phyloP scores from a whole-genome alignment of 2,113 vertebrate genomes.

The Rattus rattus region DNA sequence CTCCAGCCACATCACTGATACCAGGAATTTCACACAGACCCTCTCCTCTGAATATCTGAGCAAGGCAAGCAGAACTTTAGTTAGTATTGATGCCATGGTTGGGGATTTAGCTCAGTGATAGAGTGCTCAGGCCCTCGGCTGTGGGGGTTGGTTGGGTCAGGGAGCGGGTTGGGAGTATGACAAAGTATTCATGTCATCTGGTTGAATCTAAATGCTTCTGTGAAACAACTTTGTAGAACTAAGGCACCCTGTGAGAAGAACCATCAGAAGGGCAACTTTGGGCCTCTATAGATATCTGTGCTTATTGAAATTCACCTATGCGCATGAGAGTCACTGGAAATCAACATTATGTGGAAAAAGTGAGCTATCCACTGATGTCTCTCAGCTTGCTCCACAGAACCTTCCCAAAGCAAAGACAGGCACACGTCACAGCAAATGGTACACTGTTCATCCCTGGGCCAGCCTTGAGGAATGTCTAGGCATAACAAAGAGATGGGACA shows the following conservation, averaged over 20 bases:
- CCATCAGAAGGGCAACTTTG: background rate
- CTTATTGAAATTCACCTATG: constrained; percentile 1
- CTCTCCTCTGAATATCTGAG: constrained; percentile 30
- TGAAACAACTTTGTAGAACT: background rate
- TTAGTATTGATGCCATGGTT: constrained; percentile 2
- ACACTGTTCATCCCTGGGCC: background rate
- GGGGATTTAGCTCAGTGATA: background rate
- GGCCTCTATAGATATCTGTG: background rate
- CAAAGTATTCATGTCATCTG: constrained; percentile 8
- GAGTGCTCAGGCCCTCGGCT: background rate
- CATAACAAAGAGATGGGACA: background rate
- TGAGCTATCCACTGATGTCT: constrained; percentile 44
- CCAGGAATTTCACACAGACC: background rate
- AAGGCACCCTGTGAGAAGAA: constrained; percentile 32
- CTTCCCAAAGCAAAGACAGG: background rate
- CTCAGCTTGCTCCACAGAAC: background rate
- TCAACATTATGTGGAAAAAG: background rate
- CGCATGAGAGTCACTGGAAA: constrained; percentile 25
- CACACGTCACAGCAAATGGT: background rate
- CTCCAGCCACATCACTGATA: constrained; percentile 3
- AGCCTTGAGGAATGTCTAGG: background rate
- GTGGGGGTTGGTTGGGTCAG: too few relatives aligned
- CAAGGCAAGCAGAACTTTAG: constrained; percentile 48
- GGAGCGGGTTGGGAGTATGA: background rate
- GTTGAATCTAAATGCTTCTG: constrained; percentile 35